Percentiles rank a stretch among this genome's conserved stretches.
Conservation (phyloP, 1,140 invertebrate species). For the Telenomus remus region DNA sequence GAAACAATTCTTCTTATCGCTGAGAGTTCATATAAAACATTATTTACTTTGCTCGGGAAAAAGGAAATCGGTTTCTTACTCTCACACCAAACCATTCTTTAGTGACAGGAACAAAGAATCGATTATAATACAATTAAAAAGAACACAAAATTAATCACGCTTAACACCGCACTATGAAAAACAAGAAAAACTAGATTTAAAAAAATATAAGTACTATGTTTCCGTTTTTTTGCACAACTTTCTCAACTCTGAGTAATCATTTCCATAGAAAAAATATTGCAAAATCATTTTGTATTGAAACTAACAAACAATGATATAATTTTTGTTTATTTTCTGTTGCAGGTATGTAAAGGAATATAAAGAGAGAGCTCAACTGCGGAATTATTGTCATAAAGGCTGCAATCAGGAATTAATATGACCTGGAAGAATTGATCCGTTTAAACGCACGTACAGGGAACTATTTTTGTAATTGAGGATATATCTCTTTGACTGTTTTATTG, state of each 20-base stretch:
- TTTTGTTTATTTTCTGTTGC: constrained; percentile 36
- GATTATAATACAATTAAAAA: no score
- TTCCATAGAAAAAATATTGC: no score
- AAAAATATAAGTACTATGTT: no score
- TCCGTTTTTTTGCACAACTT: no score
- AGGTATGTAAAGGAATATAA: constrained; percentile 48
- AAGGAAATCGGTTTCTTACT: background rate
- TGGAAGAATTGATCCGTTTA: constrained; percentile 22
- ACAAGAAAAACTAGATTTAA: no score
- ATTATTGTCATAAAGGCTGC: constrained; percentile 2
- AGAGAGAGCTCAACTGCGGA: background rate
- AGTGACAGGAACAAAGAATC: no score
- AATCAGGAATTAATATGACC: constrained; percentile 47
- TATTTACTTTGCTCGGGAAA: background rate
- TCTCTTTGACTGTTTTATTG: constrained; percentile 30
- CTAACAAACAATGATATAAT: no score
- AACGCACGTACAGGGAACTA: background rate
- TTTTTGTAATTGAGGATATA: constrained; percentile 11
- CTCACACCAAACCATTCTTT: background rate
- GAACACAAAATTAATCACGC: no score
- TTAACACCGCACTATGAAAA: no score
- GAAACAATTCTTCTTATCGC: constrained; percentile 56
- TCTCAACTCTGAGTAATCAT: no score
- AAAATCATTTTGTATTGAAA: no score
- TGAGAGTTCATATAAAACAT: constrained; percentile 2